Evolutionary conservation across 2,888 invertebrate species (phyloP), one percentile per base, ranked within the genome.

Genomic region (Dermolepida albohirtum): DNA sequence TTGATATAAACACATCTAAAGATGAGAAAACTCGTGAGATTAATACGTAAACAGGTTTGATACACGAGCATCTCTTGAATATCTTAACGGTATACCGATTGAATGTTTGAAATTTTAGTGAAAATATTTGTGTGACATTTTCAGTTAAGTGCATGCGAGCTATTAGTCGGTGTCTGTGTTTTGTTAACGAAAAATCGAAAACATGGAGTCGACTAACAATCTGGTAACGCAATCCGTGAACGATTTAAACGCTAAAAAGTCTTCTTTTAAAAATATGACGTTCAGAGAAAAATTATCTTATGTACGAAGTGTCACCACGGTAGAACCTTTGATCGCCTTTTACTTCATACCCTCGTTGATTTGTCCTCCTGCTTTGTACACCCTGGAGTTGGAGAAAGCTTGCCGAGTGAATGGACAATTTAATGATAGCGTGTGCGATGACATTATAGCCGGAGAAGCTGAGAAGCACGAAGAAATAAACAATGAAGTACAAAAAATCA

Each of bases 311-410:
- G 74, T 83, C 51, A 76, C 82, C 57, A 83, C 83, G 2, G 79
- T 83, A 11, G 83, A 83, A 69, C 83, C 83, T 8, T 62, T 83
- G 12, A 70, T 83, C 44, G 79, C 75, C 0, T 76, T 78, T 5
- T 83, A 82, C 66, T 64, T 81, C 8, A 75, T 80, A 69, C 77
- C 80, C 2, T 73, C 78, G 7, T 73, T 77, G 14, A 69, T 84
- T 12, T 78, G 79, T 51, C 72, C 69, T 39, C 79, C 87, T 1
- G 86, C 87, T 7, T 81, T 87, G 1, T 83, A 84, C 63, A 85
- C 85, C 71, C 77, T 89, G 0, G 86, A 87, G 71, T 81, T 86
- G 73, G 87, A 88, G 74, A 88, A 88, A 77, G 86, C 87, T 12
- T 87, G 87, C 73, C 84, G 85, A 29, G 84, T 84, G 0, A 87